A percentile compares a stretch with the other conserved stretches of the same genome.
Evolutionary conservation across 2,797 vertebrate genomes (phyloP).

Genomic region (Sardinella longiceps): DNA sequence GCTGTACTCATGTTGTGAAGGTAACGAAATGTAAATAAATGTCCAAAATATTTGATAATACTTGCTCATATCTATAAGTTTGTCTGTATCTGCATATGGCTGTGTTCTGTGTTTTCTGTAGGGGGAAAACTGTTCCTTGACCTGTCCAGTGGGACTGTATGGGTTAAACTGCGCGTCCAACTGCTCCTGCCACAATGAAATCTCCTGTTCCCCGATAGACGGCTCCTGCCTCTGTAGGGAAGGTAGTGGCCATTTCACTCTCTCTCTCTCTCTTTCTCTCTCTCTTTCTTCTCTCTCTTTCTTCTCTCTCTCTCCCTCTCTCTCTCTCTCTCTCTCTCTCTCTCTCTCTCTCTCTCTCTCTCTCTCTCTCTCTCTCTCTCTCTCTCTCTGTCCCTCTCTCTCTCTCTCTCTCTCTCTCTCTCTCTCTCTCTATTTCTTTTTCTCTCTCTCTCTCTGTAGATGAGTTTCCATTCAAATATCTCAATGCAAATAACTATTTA

Average conservation of each 20-base stretch:
- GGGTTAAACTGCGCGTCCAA: constrained; percentile 88
- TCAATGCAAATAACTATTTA: background rate
- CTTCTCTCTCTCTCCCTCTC: too few species aligned
- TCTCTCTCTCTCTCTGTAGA: too few species aligned
- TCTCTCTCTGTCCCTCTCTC: too few species aligned
- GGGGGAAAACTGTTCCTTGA: constrained; percentile 88
- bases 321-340: too few species aligned
- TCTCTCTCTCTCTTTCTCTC: background rate
- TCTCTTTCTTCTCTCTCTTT: background rate
- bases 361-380: too few species aligned
- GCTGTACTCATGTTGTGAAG: background rate
- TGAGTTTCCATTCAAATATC: background rate
- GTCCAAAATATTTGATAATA: background rate
- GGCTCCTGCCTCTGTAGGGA: constrained; percentile 93
- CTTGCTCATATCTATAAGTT: too few species aligned
- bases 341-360: too few species aligned
- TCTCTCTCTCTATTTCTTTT: too few species aligned
- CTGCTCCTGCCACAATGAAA: constrained; percentile 88
- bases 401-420: too few species aligned
- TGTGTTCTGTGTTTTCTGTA: constrained; percentile 57
- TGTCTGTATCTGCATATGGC: background rate
- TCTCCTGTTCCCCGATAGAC: constrained; percentile 85
- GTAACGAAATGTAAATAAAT: too few species aligned
- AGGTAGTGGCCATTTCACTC: constrained; percentile 73
- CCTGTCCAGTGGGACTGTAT: constrained; percentile 83